These are phyloP conservation scores for Pogoniulus pusillus DNA, from an alignment of 2,797 vertebrate species.

Conservation along the genomic window DNA sequence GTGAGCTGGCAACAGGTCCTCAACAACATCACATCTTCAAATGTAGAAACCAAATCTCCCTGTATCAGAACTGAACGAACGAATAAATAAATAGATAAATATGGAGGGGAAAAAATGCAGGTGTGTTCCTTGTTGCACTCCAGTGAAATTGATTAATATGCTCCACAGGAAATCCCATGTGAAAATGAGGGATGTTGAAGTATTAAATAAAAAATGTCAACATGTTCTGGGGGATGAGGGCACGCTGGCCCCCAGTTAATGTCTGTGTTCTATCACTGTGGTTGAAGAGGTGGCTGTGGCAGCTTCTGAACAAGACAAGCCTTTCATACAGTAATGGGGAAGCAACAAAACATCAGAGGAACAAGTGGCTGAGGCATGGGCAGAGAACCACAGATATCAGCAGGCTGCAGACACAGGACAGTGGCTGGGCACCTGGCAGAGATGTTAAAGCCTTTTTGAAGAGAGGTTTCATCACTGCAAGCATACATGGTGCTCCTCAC, in stretches of 20 bases:
- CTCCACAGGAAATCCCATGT: not conserved
- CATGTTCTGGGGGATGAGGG: not conserved
- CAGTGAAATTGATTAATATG: constrained; percentile 13
- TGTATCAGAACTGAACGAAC: not conserved
- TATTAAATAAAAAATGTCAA: not conserved
- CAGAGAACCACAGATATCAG: not conserved
- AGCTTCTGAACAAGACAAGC: not conserved
- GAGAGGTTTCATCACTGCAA: not conserved
- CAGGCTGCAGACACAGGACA: not conserved
- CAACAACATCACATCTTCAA: not conserved
- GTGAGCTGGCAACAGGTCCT: not conserved
- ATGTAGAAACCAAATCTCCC: not conserved
- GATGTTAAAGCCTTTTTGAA: not conserved
- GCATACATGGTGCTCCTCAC: not conserved
- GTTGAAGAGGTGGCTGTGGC: not conserved
- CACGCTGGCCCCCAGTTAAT: not conserved
- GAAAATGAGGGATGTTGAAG: not conserved
- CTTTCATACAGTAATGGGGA: not conserved
- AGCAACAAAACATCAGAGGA: not conserved
- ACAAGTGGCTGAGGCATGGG: not conserved
- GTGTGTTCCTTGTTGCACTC: not conserved
- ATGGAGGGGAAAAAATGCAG: not conserved
- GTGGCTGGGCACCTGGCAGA: not conserved
- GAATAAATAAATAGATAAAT: not conserved
- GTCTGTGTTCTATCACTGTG: not conserved